Percentiles rank a stretch among this genome's conserved stretches.
phyloP scores from a whole-genome alignment of 2,113 vertebrate species.

The Protobothrops mucrosquamatus region DNA sequence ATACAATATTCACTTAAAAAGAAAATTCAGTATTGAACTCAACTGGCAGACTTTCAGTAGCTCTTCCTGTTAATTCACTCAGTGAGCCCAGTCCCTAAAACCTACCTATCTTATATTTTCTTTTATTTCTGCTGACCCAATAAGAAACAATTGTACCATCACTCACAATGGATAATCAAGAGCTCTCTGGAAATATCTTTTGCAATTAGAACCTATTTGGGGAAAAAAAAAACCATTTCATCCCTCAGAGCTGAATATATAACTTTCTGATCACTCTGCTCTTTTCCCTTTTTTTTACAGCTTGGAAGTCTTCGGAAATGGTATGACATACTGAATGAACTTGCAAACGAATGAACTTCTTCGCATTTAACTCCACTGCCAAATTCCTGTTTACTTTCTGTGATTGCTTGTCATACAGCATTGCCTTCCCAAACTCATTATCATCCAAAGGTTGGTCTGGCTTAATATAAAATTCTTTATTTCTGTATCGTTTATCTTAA shows the following conservation, averaged over 20 bases:
- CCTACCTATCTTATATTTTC: background rate
- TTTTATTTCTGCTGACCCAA: background rate
- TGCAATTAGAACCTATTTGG: background rate
- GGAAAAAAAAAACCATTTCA: background rate
- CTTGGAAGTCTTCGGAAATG: background rate
- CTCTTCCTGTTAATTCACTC: background rate
- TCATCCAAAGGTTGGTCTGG: background rate
- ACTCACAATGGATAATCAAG: background rate
- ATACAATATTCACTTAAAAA: background rate
- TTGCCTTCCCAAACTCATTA: background rate
- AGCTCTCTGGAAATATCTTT: background rate
- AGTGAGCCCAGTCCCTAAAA: background rate
- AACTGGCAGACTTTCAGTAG: background rate
- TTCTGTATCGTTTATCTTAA: background rate
- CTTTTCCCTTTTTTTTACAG: background rate
- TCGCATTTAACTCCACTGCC: background rate
- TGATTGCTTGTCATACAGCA: background rate
- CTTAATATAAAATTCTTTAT: background rate
- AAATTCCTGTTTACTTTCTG: background rate
- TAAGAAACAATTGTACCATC: background rate
- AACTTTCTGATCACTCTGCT: background rate
- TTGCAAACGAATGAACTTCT: background rate
- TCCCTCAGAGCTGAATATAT: background rate
- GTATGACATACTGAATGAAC: background rate
- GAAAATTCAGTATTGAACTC: background rate